phyloP scores from a whole-genome alignment of 2,888 invertebrate genomes.

The Catocala nupta region DNA sequence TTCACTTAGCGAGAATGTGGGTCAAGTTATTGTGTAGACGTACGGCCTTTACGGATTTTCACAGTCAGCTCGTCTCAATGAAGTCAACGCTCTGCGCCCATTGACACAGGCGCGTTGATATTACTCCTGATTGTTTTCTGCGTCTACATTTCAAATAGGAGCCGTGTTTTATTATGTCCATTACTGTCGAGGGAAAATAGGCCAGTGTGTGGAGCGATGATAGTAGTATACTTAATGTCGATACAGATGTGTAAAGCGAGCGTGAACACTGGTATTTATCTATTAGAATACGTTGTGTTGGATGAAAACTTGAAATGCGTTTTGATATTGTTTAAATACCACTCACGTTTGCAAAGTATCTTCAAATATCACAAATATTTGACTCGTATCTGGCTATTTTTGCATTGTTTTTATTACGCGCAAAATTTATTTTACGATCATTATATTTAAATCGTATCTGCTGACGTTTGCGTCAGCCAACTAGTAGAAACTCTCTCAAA shows the following conservation, averaged over 20 bases:
- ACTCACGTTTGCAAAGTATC: neutral
- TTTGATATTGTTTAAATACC: neutral
- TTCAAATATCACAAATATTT: slow-evolving; percentile 5
- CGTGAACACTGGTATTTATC: neutral
- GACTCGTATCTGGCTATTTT: neutral
- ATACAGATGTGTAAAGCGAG: slow-evolving; percentile 1
- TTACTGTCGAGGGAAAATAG: slow-evolving; percentile 15
- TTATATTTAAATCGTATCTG: slow-evolving; percentile 16
- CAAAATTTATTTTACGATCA: slow-evolving; percentile 17
- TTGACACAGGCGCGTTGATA: slow-evolving; percentile 21
- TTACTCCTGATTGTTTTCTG: slow-evolving; percentile 29
- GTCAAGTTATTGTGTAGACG: slow-evolving; percentile 48
- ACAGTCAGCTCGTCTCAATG: slow-evolving; percentile 44
- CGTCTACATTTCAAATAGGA: slow-evolving; percentile 20
- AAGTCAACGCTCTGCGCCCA: slow-evolving; percentile 26
- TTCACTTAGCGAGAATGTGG: slow-evolving; percentile 49
- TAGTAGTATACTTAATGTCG: neutral
- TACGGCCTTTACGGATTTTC: slow-evolving; percentile 42
- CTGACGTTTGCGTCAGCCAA: slow-evolving; percentile 9
- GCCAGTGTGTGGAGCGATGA: slow-evolving; percentile 2
- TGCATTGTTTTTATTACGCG: slow-evolving; percentile 6
- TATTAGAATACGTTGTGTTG: neutral
- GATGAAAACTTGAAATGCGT: slow-evolving; percentile 3
- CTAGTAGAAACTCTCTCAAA: slow-evolving; percentile 17
- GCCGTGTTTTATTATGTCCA: slow-evolving; percentile 3